Evolutionary conservation across 2,797 vertebrate species (phyloP).

Genomic region (Pangasius djambal): DNA sequence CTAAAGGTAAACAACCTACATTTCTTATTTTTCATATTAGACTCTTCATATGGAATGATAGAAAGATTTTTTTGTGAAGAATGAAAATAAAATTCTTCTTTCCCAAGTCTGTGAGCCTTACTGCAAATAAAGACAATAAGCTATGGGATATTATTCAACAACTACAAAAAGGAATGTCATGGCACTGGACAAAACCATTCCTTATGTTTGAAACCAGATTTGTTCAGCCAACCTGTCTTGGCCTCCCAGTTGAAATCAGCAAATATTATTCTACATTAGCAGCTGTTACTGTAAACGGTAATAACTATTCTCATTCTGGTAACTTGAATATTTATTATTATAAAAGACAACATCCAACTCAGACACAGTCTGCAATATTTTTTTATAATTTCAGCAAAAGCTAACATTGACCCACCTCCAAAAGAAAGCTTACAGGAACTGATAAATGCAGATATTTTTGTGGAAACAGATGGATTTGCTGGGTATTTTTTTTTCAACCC

Average conservation of each 20-base stretch:
- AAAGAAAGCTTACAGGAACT: constrained; percentile 68
- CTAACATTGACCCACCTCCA: constrained; percentile 64
- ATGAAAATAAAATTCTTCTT: constrained; percentile 6
- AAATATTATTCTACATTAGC: constrained; percentile 72
- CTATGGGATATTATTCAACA: constrained; percentile 66
- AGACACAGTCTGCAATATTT: background rate
- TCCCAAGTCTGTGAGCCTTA: constrained; percentile 62
- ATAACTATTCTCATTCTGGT: background rate
- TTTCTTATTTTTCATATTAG: background rate
- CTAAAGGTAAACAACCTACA: constrained; percentile 69
- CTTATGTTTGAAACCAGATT: constrained; percentile 74
- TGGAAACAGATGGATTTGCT: constrained; percentile 72
- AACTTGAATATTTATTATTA: background rate
- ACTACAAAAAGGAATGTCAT: constrained; percentile 69
- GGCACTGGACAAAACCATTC: constrained; percentile 69
- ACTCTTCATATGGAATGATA: background rate
- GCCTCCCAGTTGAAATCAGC: constrained; percentile 79
- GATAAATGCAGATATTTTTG: constrained; percentile 68
- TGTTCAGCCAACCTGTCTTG: constrained; percentile 74
- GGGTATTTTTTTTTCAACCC: constrained; percentile 65
- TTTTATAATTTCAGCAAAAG: constrained; percentile 66
- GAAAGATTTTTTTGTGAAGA: background rate
- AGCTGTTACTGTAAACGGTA: constrained; percentile 73
- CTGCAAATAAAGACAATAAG: constrained; percentile 65
- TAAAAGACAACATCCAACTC: background rate